Evolutionary conservation across 1,140 invertebrate genomes (phyloP), one percentile per base, ranked within the genome.

Genomic region (Anagrus nilaparvatae): DNA sequence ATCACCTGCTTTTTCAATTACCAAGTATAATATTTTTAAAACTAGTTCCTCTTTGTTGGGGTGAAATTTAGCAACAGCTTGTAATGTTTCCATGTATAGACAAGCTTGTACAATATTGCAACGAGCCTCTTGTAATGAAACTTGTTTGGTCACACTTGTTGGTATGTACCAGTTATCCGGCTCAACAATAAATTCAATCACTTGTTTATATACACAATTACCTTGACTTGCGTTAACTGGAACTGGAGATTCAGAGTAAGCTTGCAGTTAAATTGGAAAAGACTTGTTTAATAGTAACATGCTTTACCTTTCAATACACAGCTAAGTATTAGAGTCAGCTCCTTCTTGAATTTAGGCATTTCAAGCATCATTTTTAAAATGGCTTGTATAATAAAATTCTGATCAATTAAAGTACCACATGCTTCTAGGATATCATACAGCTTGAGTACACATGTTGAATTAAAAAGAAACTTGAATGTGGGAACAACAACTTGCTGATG

Each of bases 1-100:
- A 32, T 37, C 59, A 74, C 80, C 79, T 42, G 79, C 76, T 60
- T 72, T 67, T 65, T 82, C 79, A 40, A 81, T 62, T 14, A 81
- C 52, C n/a, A 76, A 51, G 48, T 78, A 82, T n/a, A 84, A 56
- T 5, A 73, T 76, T 51, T 75, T 74, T 14, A 82, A 48, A 32
- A 82, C 51, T n/a, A n/a, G n/a, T n/a, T n/a, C n/a, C n/a, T n/a
- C n/a, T n/a, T n/a, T n/a, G n/a, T n/a, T n/a, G n/a, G n/a, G n/a
- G n/a, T n/a, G n/a, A n/a, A n/a, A n/a, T n/a, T n/a, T n/a, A n/a
- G n/a, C n/a, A n/a, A n/a, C n/a, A n/a, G n/a, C n/a, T n/a, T n/a
- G n/a, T n/a, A n/a, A n/a, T n/a, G n/a, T n/a, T 61, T 81, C 79
- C 1, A 71, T 65, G 48, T 79, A 60, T 14, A 81, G 58, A 53